phyloP scores from a whole-genome alignment of 2,888 invertebrate species.

The Trisateles emortualis region DNA sequence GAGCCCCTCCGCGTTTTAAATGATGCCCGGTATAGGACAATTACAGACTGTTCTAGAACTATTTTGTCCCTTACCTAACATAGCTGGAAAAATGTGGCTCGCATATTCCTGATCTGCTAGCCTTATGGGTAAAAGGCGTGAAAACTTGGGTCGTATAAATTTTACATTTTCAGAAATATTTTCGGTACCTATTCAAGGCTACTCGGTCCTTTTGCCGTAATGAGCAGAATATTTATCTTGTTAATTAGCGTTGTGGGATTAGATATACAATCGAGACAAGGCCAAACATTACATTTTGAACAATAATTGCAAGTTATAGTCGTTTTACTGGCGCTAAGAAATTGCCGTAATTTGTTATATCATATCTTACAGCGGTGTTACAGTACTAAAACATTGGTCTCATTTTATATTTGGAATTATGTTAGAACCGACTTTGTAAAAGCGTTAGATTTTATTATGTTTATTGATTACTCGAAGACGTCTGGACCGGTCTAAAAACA shows the following conservation, averaged over 20 bases:
- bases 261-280: constrained; percentile 37
- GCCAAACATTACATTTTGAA: constrained; percentile 33
- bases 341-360: constrained; percentile 29
- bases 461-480: too few species aligned
- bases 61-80: too few species aligned
- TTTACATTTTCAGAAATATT: constrained; percentile 16
- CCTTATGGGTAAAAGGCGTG: too few species aligned
- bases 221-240: constrained; percentile 38
- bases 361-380: constrained; percentile 19
- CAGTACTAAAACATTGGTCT: constrained; percentile 10
- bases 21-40: too few species aligned
- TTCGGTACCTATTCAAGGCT: constrained; percentile 5
- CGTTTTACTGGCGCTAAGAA: constrained; percentile 23
- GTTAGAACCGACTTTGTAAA: too few species aligned
- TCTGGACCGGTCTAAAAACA: too few species aligned
- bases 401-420: background rate
- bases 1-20: too few species aligned
- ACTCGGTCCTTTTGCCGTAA: constrained; percentile 12
- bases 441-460: too few species aligned
- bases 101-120: too few species aligned
- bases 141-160: background rate
- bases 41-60: too few species aligned
- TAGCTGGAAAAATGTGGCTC: too few species aligned
- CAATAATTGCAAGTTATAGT: constrained; percentile 28
- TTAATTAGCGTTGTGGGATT: constrained; percentile 28